Percentiles rank a stretch among this genome's conserved stretches.
phyloP scores from a whole-genome alignment of 35 echinoderm and acorn worm genomes.

The Heliocidaris erythrogramma region DNA sequence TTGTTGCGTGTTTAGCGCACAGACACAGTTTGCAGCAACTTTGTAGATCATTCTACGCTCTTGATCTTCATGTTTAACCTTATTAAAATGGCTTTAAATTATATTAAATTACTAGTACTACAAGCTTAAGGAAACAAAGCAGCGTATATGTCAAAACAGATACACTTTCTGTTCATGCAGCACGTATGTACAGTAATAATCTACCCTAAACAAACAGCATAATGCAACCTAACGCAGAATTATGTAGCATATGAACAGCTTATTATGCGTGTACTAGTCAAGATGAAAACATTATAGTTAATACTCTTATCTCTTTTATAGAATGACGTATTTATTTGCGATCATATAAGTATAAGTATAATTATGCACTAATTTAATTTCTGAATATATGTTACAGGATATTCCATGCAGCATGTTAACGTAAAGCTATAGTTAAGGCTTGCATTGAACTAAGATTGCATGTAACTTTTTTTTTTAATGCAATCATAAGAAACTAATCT shows the following conservation, averaged over 20 bases:
- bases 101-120: background rate
- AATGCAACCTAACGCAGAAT: background rate
- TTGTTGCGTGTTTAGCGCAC: background rate
- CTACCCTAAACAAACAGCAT: background rate
- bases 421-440: background rate
- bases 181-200: background rate
- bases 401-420: background rate
- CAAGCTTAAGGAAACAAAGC: background rate
- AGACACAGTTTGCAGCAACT: conserved; percentile 2
- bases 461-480: background rate
- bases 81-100: background rate
- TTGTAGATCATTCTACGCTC: background rate
- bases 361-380: too few relatives aligned
- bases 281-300: too few relatives aligned
- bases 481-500: background rate
- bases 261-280: background rate
- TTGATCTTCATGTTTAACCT: background rate
- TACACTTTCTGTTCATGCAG: background rate
- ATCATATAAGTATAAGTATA: too few relatives aligned
- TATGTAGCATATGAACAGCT: background rate
- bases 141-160: background rate
- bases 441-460: background rate
- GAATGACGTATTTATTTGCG: too few relatives aligned
- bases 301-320: too few relatives aligned
- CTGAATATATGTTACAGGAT: background rate